Evolutionary conservation across 2,888 invertebrate genomes (phyloP).

Genomic region (Drosophila sordidula): DNA sequence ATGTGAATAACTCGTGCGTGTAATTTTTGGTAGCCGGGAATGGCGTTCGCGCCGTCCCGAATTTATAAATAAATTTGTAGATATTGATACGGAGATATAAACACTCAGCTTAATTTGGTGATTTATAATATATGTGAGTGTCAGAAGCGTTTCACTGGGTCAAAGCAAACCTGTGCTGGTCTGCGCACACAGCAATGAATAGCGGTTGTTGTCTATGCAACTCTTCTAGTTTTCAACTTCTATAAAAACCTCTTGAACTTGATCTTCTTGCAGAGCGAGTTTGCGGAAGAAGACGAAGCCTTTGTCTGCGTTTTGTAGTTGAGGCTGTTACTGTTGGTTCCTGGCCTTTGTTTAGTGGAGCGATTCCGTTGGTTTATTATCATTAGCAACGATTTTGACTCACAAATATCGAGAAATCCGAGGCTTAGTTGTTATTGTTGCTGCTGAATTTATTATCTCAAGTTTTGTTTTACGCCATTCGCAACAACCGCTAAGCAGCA

Average conservation of each 20-base stretch:
- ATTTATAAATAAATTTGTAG: conserved; percentile 40
- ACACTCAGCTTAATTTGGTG: not conserved
- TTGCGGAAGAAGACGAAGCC: conserved; percentile 53
- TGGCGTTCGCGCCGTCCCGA: conserved; percentile 76
- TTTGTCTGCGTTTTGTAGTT: conserved; percentile 29
- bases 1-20: conserved; percentile 78
- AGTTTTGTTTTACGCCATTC: conserved; percentile 55
- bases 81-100: not conserved
- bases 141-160: conserved; percentile 47
- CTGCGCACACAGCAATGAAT: not conserved
- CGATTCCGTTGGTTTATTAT: conserved; percentile 66
- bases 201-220: conserved; percentile 26
- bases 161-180: conserved; percentile 39
- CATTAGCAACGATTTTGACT: conserved; percentile 63
- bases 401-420: conserved; percentile 55
- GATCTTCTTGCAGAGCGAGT: conserved; percentile 41
- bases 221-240: conserved; percentile 38
- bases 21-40: conserved; percentile 78
- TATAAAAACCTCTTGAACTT: conserved; percentile 58
- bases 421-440: conserved; percentile 22
- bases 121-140: not conserved
- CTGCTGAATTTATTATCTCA: conserved; percentile 66
- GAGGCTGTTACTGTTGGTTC: conserved; percentile 31
- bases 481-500: conserved; percentile 38
- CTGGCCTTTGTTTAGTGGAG: conserved; percentile 38